Evolutionary conservation across 2,113 vertebrate species (phyloP).

Genomic region (Microcebus griseorufus): DNA sequence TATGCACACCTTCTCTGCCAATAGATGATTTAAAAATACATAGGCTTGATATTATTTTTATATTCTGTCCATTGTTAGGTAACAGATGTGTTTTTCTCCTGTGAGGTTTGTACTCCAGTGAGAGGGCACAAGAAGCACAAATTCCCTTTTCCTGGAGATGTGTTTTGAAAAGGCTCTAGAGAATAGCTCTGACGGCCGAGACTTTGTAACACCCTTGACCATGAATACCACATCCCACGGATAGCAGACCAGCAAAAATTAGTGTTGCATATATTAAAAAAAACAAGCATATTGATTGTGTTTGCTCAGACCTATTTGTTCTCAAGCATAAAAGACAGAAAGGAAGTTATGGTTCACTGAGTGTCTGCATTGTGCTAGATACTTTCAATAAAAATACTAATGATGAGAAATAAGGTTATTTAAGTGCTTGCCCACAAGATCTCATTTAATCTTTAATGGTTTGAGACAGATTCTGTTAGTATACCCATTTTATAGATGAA

Average conservation of each 20-base stretch:
- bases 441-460: neutral
- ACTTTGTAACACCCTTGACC: neutral
- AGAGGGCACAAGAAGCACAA: neutral
- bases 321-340: neutral
- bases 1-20: neutral
- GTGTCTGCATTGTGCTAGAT: neutral
- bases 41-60: neutral
- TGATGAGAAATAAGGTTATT: neutral
- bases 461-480: neutral
- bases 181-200: neutral
- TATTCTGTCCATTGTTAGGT: neutral
- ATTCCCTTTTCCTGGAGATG: neutral
- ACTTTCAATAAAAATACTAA: neutral
- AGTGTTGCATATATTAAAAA: neutral
- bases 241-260: neutral
- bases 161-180: neutral
- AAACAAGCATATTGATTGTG: neutral
- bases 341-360: neutral
- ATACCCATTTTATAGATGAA: neutral
- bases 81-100: neutral
- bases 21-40: neutral
- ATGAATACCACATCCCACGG: neutral
- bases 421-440: neutral
- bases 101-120: neutral
- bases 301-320: neutral